Conservation (phyloP, 1,140 invertebrate species). For the Sycophaga agraensis region DNA sequence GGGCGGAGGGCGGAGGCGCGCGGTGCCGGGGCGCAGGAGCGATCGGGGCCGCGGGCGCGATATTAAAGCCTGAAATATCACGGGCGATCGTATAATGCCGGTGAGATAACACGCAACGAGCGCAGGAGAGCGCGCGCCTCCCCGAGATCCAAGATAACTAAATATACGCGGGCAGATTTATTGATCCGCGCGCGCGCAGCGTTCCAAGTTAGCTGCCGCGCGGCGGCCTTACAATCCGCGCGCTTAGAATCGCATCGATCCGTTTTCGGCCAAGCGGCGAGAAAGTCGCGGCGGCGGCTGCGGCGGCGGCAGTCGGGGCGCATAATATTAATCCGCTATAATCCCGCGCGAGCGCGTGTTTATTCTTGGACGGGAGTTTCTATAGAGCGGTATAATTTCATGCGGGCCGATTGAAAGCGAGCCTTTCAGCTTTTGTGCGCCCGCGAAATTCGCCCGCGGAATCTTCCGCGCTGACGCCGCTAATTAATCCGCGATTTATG, state of each 20-base stretch:
- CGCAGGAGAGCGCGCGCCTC: constrained; percentile 12
- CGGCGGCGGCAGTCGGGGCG: too few species aligned
- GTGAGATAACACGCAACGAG: constrained; percentile 44
- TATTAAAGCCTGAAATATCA: constrained; percentile 42
- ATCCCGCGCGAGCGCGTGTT: background rate
- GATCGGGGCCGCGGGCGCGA: background rate
- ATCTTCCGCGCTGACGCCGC: too few species aligned
- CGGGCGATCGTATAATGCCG: constrained; percentile 42
- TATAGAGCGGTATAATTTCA: constrained; percentile 1
- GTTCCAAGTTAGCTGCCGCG: constrained; percentile 4
- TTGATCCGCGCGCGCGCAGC: constrained; percentile 24
- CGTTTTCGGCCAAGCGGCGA: constrained; percentile 5
- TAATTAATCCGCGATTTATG: too few species aligned
- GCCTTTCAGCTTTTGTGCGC: too few species aligned
- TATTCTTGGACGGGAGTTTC: constrained; percentile 8
- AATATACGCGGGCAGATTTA: constrained; percentile 39
- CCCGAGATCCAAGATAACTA: constrained; percentile 37
- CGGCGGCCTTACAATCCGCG: constrained; percentile 3
- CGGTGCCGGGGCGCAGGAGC: background rate
- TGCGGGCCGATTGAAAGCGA: background rate
- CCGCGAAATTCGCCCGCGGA: too few species aligned
- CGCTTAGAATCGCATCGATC: constrained; percentile 10
- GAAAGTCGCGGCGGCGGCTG: background rate
- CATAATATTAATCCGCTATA: constrained; percentile 16
- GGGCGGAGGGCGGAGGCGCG: background rate